Evolutionary conservation across 2,113 vertebrate genomes (phyloP), one percentile per base, ranked within the genome.

Genomic region (Eleginops maclovinus): DNA sequence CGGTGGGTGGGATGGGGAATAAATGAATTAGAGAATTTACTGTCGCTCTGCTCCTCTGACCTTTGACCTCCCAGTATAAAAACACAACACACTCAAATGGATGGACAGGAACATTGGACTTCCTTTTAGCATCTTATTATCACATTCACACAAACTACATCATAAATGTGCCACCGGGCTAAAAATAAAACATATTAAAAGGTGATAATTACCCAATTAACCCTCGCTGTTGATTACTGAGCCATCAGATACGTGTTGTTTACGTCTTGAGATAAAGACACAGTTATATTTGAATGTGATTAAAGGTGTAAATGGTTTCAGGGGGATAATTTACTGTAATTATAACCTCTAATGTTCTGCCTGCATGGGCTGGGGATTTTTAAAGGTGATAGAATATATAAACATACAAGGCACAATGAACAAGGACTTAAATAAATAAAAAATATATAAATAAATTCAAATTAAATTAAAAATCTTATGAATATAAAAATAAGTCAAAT

Each of bases 1-100:
- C n/a, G n/a, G n/a, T n/a, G n/a, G n/a, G n/a, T n/a, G n/a, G n/a
- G n/a, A n/a, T n/a, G n/a, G n/a, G n/a, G n/a, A n/a, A n/a, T 77
- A 77, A 88, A 67, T 59, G 31, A 70, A 85, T 59, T 68, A 74
- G 59, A 64, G 58, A 31, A 61, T 78, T 81, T 59, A 31, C n/a
- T 62, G 2, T 65, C 16, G 22, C 78, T 72, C 80, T 46, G 72
- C 19, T 79, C 43, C 80, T 43, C 80, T 72, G 11, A 21, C 66
- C 40, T 60, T n/a, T 41, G 65, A 77, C 76, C n/a, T n/a, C n/a
- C n/a, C n/a, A n/a, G n/a, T n/a, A n/a, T n/a, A n/a, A n/a, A n/a
- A n/a, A n/a, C n/a, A 21, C 24, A 31, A 49, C 4, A 43, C 1
- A 53, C 13, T 24, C 16, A 68, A 9, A 13, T 44, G 24, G 14